Percentiles rank a stretch among this genome's conserved stretches.
Conservation (phyloP, 2,888 invertebrate genomes). For the Lepidonotus clava region DNA sequence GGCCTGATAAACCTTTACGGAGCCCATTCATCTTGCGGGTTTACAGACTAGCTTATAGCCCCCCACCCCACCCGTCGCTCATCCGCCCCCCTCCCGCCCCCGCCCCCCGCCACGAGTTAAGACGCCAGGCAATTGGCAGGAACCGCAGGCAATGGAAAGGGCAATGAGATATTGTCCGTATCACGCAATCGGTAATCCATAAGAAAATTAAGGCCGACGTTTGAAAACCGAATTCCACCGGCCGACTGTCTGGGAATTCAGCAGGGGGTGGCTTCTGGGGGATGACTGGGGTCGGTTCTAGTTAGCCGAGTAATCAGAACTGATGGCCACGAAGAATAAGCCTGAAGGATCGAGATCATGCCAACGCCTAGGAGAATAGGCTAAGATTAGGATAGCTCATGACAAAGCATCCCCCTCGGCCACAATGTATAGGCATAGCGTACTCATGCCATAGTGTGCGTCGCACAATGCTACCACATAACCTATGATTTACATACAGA, state of each 20-base stretch:
- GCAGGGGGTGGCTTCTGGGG: neutral
- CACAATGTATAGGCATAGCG: too few species aligned
- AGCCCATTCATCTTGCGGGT: constrained; percentile 46
- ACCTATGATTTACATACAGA: too few species aligned
- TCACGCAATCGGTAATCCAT: constrained; percentile 45
- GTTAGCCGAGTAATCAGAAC: neutral
- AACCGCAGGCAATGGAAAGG: constrained; percentile 4
- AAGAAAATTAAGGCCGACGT: constrained; percentile 27
- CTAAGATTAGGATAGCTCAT: neutral
- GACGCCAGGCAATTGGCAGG: constrained; percentile 14
- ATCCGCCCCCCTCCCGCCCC: neutral
- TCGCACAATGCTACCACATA: too few species aligned
- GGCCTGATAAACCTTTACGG: constrained; percentile 46
- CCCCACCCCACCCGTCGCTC: neutral
- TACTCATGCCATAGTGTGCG: too few species aligned
- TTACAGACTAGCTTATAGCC: constrained; percentile 45
- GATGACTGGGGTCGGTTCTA: neutral
- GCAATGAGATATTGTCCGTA: constrained; percentile 46
- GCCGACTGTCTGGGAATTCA: neutral
- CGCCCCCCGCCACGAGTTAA: constrained; percentile 1
- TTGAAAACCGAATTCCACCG: neutral
- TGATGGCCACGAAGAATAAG: neutral
- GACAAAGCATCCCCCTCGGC: too few species aligned
- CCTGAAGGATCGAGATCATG: neutral
- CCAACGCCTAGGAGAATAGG: neutral